phyloP scores from a whole-genome alignment of 2,797 vertebrate species.

The Simalia tracyae region DNA sequence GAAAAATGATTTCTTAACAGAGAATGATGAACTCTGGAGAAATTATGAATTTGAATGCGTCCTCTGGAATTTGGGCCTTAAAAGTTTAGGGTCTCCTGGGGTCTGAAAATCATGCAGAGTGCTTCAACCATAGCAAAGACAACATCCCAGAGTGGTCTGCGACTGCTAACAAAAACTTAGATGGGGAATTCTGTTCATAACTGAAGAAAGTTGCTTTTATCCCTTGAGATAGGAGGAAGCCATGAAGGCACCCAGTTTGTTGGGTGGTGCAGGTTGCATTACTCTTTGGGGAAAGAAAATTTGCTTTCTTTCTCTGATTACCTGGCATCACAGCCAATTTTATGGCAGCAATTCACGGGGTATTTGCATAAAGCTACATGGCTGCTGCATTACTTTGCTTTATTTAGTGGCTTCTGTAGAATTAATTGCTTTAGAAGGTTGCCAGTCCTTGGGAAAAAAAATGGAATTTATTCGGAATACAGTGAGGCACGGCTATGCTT shows the following conservation, averaged over 20 bases:
- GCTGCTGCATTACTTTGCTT: background rate
- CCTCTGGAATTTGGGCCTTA: background rate
- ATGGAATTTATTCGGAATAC: accelerated
- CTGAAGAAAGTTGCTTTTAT: background rate
- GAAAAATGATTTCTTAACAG: background rate
- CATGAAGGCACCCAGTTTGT: background rate
- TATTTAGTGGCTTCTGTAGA: background rate
- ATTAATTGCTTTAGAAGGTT: background rate
- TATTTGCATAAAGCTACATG: background rate
- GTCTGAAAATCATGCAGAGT: background rate
- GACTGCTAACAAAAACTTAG: background rate
- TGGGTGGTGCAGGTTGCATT: conserved; percentile 7
- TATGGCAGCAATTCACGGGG: background rate
- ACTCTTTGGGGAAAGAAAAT: background rate
- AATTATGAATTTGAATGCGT: background rate
- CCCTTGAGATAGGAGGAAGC: background rate
- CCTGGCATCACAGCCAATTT: background rate
- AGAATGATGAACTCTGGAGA: too few relatives aligned
- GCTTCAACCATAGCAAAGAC: background rate
- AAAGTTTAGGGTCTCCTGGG: background rate
- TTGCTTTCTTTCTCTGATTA: background rate
- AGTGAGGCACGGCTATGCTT: background rate
- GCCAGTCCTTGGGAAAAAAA: background rate
- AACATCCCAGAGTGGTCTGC: background rate
- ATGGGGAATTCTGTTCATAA: background rate